These are phyloP conservation scores for Poliocrania exsul DNA, from an alignment of 2,797 vertebrate species.

Conservation along the genomic window DNA sequence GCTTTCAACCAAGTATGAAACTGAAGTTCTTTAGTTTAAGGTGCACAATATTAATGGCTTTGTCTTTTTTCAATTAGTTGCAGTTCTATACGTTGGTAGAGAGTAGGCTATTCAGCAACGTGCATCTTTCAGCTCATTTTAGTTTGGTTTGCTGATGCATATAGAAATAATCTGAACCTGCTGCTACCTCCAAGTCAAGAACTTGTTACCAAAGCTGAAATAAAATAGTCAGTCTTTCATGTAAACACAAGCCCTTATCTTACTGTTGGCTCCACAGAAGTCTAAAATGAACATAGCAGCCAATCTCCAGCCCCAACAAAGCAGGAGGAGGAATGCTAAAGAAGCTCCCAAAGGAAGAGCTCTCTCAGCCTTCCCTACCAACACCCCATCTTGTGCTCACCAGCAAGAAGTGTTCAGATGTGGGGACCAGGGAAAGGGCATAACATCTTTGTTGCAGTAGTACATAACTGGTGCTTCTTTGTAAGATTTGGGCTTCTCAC, in stretches of 20 bases:
- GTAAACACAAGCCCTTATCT: not conserved
- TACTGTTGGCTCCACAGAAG: not conserved
- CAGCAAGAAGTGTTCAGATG: accelerated
- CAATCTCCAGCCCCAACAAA: not conserved
- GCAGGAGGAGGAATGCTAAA: not conserved
- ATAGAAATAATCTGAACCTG: slow-evolving; percentile 44
- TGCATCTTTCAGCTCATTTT: slow-evolving; percentile 24
- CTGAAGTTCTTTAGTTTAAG: slow-evolving; percentile 44
- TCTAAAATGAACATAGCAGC: not conserved
- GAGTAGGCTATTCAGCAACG: not conserved
- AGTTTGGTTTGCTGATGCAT: slow-evolving; percentile 40
- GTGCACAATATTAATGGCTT: slow-evolving; percentile 7
- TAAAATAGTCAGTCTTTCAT: not conserved
- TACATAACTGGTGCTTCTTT: not conserved
- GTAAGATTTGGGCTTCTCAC: not conserved
- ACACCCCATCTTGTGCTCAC: not conserved
- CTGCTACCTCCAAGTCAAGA: slow-evolving; percentile 55
- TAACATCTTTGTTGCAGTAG: not conserved
- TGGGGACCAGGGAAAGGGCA: not conserved
- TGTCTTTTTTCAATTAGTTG: slow-evolving; percentile 35
- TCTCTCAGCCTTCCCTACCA: not conserved
- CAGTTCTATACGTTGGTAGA: not conserved
- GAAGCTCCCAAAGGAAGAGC: not conserved
- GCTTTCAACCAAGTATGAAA: slow-evolving; percentile 45
- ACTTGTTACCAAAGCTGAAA: slow-evolving; percentile 52